Conservation (phyloP, 2,113 vertebrate species). For the Antigone vipio region DNA sequence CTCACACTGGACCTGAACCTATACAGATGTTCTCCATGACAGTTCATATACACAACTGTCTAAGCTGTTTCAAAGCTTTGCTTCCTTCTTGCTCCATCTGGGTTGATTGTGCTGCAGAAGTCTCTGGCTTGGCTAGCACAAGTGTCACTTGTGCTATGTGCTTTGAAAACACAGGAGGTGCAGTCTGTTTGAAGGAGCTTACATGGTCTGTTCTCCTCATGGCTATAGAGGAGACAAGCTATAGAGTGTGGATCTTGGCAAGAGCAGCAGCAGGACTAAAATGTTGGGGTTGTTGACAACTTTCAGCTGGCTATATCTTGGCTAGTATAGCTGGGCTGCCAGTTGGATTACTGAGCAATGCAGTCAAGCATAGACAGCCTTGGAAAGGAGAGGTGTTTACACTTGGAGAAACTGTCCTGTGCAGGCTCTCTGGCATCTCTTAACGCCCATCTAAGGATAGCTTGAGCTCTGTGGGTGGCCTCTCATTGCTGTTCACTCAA, state of each 20-base stretch:
- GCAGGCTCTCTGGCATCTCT: background rate
- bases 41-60: background rate
- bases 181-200: background rate
- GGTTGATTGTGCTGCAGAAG: background rate
- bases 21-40: background rate
- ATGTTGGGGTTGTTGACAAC: background rate
- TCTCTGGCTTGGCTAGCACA: background rate
- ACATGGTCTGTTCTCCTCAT: background rate
- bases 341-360: background rate
- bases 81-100: background rate
- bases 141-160: background rate
- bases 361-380: background rate
- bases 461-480: background rate
- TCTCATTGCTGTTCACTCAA: background rate
- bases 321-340: background rate
- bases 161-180: background rate
- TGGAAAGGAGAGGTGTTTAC: background rate
- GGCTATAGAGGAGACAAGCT: background rate
- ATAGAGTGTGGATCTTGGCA: background rate
- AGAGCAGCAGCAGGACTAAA: background rate
- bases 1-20: background rate
- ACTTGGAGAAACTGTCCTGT: background rate
- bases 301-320: background rate
- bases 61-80: background rate
- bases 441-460: background rate